Evolutionary conservation across 1,140 invertebrate species (phyloP).

Genomic region (Meloidogyne floridensis): DNA sequence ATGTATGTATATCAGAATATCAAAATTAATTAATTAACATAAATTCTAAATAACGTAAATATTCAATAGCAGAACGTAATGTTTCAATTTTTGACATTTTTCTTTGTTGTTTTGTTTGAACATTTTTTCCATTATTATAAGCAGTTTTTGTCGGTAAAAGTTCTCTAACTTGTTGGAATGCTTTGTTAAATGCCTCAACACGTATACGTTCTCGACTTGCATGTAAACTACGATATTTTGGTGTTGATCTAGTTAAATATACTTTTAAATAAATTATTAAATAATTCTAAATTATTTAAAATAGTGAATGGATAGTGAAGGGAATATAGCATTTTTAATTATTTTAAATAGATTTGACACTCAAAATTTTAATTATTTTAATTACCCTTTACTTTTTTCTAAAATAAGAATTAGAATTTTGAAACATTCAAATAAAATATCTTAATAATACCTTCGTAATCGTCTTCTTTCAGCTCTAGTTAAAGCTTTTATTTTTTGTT

Average conservation of each 20-base stretch:
- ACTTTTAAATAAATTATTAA: no score
- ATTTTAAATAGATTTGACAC: no score
- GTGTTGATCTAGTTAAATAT: conserved; percentile 75
- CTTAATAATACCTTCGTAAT: conserved; percentile 16
- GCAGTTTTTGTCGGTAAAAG: conserved; percentile 82
- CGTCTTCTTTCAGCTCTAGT: conserved; percentile 33
- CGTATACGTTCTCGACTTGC: conserved; percentile 83
- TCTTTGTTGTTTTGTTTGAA: not conserved
- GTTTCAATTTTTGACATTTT: conserved; percentile 96
- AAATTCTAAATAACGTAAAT: conserved; percentile 91
- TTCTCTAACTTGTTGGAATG: conserved; percentile 83
- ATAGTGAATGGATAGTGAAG: no score
- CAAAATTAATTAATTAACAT: conserved; percentile 71
- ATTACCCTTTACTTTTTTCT: no score
- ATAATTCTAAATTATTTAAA: no score
- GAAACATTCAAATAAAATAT: no score
- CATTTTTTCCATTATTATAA: conserved; percentile 72
- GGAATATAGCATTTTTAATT: no score
- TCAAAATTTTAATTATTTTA: no score
- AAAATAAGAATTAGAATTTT: no score
- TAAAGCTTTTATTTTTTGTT: conserved; percentile 12
- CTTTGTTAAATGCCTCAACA: conserved; percentile 91
- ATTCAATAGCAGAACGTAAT: conserved; percentile 88
- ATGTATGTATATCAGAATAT: no score
- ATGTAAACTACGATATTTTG: conserved; percentile 92